phyloP scores from a whole-genome alignment of 2,113 vertebrate genomes.

The Promerops cafer region DNA sequence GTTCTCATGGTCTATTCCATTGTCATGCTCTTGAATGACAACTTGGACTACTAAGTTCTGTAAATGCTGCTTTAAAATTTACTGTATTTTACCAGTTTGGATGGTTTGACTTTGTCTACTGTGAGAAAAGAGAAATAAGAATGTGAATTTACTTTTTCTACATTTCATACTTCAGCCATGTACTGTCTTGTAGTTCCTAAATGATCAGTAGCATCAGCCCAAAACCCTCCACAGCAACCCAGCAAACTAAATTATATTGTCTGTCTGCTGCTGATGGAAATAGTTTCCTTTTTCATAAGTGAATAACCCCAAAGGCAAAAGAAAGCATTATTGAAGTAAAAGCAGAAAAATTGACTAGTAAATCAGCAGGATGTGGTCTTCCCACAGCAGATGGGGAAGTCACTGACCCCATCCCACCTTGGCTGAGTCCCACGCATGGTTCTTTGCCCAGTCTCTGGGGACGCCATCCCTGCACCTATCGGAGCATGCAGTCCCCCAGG shows the following conservation, averaged over 20 bases:
- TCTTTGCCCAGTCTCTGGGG: not conserved
- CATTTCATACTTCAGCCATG: not conserved
- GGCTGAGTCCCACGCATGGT: fast-evolving
- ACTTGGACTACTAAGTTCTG: not conserved
- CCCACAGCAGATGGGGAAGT: not conserved
- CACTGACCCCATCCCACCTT: not conserved
- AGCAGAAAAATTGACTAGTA: not conserved
- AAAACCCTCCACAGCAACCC: not conserved
- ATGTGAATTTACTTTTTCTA: not conserved
- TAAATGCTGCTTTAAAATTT: not conserved
- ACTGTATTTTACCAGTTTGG: not conserved
- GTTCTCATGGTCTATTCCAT: not conserved
- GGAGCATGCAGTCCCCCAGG: not conserved
- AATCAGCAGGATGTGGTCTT: not conserved
- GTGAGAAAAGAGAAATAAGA: not conserved
- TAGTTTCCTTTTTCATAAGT: not conserved
- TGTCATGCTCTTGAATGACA: not conserved
- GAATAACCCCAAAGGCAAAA: not conserved
- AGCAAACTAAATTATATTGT: not conserved
- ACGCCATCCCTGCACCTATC: not conserved
- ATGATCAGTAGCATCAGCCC: not conserved
- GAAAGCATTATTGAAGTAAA: not conserved
- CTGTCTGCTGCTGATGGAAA: not conserved
- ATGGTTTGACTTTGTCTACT: not conserved
- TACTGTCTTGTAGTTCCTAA: not conserved